phyloP scores from a whole-genome alignment of 2,888 invertebrate genomes.

The Nemotelus nigrinus region DNA sequence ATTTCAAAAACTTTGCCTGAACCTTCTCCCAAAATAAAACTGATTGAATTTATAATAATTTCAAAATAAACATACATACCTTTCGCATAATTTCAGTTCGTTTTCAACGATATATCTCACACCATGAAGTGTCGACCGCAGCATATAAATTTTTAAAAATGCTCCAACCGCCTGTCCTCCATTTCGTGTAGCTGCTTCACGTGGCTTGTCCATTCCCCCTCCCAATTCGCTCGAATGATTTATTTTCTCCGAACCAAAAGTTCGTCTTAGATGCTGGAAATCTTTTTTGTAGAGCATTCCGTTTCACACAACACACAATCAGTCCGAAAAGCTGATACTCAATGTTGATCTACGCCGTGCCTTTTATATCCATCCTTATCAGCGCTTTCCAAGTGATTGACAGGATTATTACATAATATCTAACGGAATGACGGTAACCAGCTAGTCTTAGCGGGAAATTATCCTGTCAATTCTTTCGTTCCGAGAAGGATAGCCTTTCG shows the following conservation, averaged over 20 bases:
- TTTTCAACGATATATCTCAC: slow-evolving; percentile 60
- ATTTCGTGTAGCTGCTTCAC: slow-evolving; percentile 12
- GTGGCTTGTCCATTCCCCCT: neutral
- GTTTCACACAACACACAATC: neutral
- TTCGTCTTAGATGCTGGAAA: slow-evolving; percentile 33
- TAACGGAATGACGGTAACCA: neutral
- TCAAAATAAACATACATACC: slow-evolving; percentile 52
- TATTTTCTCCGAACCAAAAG: slow-evolving; percentile 14
- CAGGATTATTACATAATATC: slow-evolving; percentile 18
- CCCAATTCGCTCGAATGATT: neutral
- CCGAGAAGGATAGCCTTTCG: neutral
- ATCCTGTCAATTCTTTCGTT: neutral
- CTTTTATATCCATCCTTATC: neutral
- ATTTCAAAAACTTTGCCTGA: too few relatives aligned
- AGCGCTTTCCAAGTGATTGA: slow-evolving; percentile 3
- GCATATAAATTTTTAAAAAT: slow-evolving; percentile 58
- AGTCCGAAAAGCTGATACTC: too few relatives aligned
- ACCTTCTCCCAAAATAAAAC: too few relatives aligned
- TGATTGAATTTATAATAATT: too few relatives aligned
- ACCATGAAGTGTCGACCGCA: slow-evolving; percentile 61
- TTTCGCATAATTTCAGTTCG: slow-evolving; percentile 57
- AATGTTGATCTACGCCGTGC: neutral
- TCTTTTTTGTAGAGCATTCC: slow-evolving; percentile 49
- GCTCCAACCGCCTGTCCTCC: slow-evolving; percentile 17
- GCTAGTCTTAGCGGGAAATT: neutral